Conservation (phyloP, 2,888 invertebrate species). For the Erynnis tages region DNA sequence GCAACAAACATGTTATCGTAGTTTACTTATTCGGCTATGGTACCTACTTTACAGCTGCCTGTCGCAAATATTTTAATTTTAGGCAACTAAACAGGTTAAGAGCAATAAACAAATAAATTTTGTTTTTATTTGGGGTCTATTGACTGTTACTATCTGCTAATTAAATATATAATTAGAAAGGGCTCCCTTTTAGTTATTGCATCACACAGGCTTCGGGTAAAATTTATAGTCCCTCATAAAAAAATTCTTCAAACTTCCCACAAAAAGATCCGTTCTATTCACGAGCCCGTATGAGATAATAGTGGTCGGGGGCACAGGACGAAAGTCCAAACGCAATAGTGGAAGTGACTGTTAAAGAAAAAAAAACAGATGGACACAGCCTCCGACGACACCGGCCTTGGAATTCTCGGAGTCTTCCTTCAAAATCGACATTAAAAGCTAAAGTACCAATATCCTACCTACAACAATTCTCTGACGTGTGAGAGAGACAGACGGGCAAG, state of each 20-base stretch:
- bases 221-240: slow-evolving; percentile 75
- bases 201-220: slow-evolving; percentile 45
- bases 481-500: slow-evolving; percentile 54
- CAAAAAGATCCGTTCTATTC: slow-evolving; percentile 70
- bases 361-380: slow-evolving; percentile 69
- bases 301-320: slow-evolving; percentile 67
- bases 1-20: too few species aligned
- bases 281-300: slow-evolving; percentile 70
- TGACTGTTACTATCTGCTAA: slow-evolving; percentile 34
- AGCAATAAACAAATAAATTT: slow-evolving; percentile 23
- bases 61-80: too few species aligned
- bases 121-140: slow-evolving; percentile 3
- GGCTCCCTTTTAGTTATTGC: slow-evolving; percentile 45
- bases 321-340: slow-evolving; percentile 72
- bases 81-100: slow-evolving; percentile 4
- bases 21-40: too few species aligned
- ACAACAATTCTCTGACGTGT: slow-evolving; percentile 60
- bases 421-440: slow-evolving; percentile 73
- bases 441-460: slow-evolving; percentile 70
- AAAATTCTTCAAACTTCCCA: slow-evolving; percentile 76
- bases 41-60: too few species aligned
- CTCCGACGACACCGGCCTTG: slow-evolving; percentile 47
- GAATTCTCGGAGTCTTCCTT: slow-evolving; percentile 66
- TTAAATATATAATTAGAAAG: slow-evolving; percentile 56
- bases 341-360: slow-evolving; percentile 56